phyloP scores from a whole-genome alignment of 2,797 vertebrate species.

The Bradypodion ventrale region DNA sequence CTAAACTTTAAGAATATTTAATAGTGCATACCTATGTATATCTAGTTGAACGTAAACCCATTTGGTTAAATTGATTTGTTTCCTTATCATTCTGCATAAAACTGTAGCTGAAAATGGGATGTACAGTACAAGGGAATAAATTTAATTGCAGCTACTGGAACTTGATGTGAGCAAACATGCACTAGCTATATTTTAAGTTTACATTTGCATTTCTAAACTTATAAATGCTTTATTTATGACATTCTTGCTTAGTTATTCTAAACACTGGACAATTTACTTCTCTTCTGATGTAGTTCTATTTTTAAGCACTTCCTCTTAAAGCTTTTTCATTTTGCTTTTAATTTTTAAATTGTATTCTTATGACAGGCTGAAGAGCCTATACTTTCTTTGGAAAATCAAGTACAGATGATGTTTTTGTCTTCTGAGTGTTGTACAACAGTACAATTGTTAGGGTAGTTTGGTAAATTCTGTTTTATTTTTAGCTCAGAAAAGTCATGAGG shows the following conservation, averaged over 20 bases:
- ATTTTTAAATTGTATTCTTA: background rate
- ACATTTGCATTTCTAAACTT: background rate
- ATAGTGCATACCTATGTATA: background rate
- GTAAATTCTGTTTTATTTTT: constrained; percentile 1
- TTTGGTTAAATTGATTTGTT: background rate
- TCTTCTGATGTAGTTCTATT: constrained; percentile 37
- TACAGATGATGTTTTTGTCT: background rate
- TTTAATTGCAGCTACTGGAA: background rate
- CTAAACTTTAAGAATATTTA: background rate
- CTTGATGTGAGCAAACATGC: background rate
- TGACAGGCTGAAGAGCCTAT: too few relatives aligned
- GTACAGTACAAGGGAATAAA: background rate
- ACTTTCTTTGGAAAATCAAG: background rate
- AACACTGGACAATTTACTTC: background rate
- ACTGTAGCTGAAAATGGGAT: background rate
- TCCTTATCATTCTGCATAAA: background rate
- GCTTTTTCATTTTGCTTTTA: constrained; percentile 48
- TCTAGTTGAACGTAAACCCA: background rate
- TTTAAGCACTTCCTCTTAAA: constrained; percentile 54
- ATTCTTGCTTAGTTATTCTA: background rate
- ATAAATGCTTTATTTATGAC: background rate
- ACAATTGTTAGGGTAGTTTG: background rate
- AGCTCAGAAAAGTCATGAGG: background rate
- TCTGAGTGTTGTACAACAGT: background rate
- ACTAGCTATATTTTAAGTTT: background rate